Evolutionary conservation across 2,113 vertebrate species (phyloP).

Genomic region (Puma concolor): DNA sequence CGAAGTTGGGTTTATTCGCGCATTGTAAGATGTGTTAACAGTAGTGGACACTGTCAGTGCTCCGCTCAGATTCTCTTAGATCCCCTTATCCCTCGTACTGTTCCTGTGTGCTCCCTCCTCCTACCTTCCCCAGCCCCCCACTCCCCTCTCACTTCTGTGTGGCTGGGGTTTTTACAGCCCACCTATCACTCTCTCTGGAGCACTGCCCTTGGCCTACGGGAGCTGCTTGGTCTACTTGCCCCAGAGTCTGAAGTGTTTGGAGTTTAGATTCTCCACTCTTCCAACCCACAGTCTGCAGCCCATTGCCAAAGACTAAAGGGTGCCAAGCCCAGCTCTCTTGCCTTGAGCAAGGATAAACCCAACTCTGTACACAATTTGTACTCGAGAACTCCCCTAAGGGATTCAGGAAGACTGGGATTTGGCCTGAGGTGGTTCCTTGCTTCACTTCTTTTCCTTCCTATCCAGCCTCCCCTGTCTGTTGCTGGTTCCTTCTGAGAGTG

Average conservation of each 20-base stretch:
- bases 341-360: not conserved
- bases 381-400: not conserved
- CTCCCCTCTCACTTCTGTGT: not conserved
- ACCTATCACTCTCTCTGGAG: too few species aligned
- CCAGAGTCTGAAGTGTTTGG: not conserved
- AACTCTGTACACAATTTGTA: not conserved
- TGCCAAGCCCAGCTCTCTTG: not conserved
- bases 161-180: not conserved
- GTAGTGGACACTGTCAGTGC: not conserved
- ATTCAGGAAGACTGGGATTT: not conserved
- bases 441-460: not conserved
- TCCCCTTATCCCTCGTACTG: not conserved
- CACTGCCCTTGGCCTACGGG: not conserved
- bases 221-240: not conserved
- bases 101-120: not conserved
- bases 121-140: rapidly evolving
- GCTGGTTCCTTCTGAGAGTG: not conserved
- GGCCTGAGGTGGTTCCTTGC: not conserved
- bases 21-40: not conserved
- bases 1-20: not conserved
- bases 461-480: rapidly evolving
- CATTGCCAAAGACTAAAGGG: not conserved
- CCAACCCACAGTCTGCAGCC: not conserved
- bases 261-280: not conserved
- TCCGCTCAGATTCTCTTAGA: not conserved